Conservation (phyloP, 2,888 invertebrate genomes). For the Drosophila affinis region DNA sequence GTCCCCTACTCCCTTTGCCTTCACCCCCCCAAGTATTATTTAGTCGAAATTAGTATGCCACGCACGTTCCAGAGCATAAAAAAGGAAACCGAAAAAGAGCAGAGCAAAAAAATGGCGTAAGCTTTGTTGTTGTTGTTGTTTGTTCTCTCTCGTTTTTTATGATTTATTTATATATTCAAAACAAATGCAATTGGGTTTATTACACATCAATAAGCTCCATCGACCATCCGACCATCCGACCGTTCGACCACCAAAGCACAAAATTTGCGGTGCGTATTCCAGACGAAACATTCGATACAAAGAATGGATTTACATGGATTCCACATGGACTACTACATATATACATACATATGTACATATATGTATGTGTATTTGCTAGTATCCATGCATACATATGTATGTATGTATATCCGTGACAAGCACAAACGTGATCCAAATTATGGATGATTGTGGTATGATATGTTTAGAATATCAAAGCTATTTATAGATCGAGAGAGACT, state of each 20-base stretch:
- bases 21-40: slow-evolving; percentile 40
- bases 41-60: slow-evolving; percentile 75
- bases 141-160: slow-evolving; percentile 49
- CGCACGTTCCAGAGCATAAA: slow-evolving; percentile 62
- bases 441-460: slow-evolving; percentile 50
- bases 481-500: not conserved
- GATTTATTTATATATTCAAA: slow-evolving; percentile 81
- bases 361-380: slow-evolving; percentile 1
- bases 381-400: slow-evolving; percentile 3
- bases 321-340: too few species aligned
- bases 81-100: slow-evolving; percentile 49
- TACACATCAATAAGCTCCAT: slow-evolving; percentile 74
- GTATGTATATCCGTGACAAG: slow-evolving; percentile 30
- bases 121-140: slow-evolving; percentile 29
- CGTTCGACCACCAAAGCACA: slow-evolving; percentile 39
- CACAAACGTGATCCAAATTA: slow-evolving; percentile 64
- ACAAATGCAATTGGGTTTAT: slow-evolving; percentile 82
- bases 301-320: slow-evolving; percentile 35
- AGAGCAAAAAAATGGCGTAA: slow-evolving; percentile 62
- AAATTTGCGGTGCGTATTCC: slow-evolving; percentile 63
- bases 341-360: slow-evolving; percentile 1
- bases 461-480: slow-evolving; percentile 26
- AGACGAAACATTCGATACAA: slow-evolving; percentile 11
- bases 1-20: not conserved
- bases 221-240: not conserved